Evolutionary conservation across 2,113 vertebrate species (phyloP), one percentile per base, ranked within the genome.

Genomic region (Conger conger): DNA sequence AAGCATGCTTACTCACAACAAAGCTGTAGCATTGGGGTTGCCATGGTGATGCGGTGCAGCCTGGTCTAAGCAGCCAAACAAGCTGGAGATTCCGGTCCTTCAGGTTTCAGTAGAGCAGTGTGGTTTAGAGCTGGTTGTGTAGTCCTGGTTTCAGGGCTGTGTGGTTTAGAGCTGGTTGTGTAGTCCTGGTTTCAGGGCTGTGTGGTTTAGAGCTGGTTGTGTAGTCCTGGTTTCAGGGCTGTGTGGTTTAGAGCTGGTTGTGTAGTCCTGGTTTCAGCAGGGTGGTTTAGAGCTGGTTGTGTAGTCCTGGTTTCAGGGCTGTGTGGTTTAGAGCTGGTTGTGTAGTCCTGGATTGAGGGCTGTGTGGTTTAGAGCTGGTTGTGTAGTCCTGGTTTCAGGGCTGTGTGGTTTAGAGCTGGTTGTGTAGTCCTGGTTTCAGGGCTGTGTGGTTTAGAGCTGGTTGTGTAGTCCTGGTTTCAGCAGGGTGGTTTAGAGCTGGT

Each of bases 51-150:
- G 86, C 88, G 76, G 87, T 90, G 88, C 92, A 93, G 93, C 95
- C 95, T 92, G 93, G 94, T 95, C 94, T 92, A 87, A 40, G 38
- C 84, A 92, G 94, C 95, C 95, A 95, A 95, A 94, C 91, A 93
- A 90, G 92, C 93, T 95, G 93, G 92, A 87, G 91, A 95, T 96
- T 94, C 95, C 92, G 80, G 91, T 86, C 91, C 91, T 91, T 91
- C 84, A 89, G 86, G 95, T 94, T 94, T n/a, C n/a, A n/a, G n/a
- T n/a, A n/a, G n/a, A n/a, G n/a, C n/a, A n/a, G 94, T 87, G 57
- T 15, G 18, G 83, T 93, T 92, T 94, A 92, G n/a, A n/a, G n/a
- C n/a, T n/a, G n/a, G n/a, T n/a, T 92, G 91, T 89, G 91, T 88
- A 86, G 84, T 63, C 57, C 68, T 73, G 27, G 23, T 63, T 20